Percentiles rank a stretch among this genome's conserved stretches.
These are phyloP conservation scores for Nycticorax nycticorax DNA, from an alignment of 2,113 vertebrate species.

Conservation along the genomic window DNA sequence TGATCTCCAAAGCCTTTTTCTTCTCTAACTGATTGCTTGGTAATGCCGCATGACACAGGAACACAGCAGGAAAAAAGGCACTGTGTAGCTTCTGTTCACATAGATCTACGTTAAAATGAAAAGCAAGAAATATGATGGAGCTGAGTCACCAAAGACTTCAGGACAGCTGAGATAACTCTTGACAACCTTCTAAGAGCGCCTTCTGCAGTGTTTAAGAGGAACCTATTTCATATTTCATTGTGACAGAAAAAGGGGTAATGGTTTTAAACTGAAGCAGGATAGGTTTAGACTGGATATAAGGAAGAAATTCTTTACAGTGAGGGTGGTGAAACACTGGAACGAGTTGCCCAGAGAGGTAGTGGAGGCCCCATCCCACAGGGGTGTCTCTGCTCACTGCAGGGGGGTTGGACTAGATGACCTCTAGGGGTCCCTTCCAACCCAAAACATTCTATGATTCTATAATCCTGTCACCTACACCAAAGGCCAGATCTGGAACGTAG, in stretches of 20 bases:
- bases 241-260: too few species aligned
- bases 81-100: accelerated
- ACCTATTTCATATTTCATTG: background rate
- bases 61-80: background rate
- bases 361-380: too few species aligned
- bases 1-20: background rate
- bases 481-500: background rate
- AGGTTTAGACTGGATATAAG: too few species aligned
- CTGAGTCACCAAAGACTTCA: background rate
- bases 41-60: background rate
- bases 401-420: too few species aligned
- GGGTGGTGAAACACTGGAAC: too few species aligned
- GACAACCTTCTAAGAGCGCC: accelerated
- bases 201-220: background rate
- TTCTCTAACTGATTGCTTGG: background rate
- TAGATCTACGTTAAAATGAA: background rate
- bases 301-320: too few species aligned
- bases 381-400: too few species aligned
- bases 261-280: too few species aligned
- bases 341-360: too few species aligned
- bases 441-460: too few species aligned
- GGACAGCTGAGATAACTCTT: background rate
- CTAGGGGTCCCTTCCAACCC: too few species aligned
- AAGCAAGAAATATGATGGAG: background rate
- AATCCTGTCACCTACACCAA: background rate